phyloP scores from a whole-genome alignment of 1,140 invertebrate species.

The Drosophila tsacasi region DNA sequence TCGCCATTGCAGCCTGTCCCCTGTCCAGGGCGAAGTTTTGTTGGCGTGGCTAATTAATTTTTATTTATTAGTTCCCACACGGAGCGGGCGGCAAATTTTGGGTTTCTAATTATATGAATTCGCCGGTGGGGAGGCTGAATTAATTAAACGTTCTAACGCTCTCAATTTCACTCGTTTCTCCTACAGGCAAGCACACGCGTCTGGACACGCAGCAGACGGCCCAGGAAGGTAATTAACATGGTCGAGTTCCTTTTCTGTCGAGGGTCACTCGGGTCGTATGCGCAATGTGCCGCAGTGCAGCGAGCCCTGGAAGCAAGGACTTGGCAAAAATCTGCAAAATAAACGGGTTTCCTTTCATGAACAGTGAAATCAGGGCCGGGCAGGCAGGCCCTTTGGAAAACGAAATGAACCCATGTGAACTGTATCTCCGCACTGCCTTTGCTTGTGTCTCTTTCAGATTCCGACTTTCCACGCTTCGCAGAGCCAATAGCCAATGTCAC shows the following conservation, averaged over 20 bases:
- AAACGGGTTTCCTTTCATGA: slow-evolving; percentile 4
- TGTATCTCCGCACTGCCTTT: neutral
- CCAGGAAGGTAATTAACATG: slow-evolving; percentile 77
- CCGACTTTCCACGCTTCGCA: slow-evolving; percentile 91
- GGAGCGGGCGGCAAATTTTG: slow-evolving; percentile 39
- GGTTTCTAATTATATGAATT: slow-evolving; percentile 61
- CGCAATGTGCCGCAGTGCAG: slow-evolving; percentile 64
- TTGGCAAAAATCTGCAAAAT: slow-evolving; percentile 18
- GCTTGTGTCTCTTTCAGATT: slow-evolving; percentile 84
- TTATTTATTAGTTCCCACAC: slow-evolving; percentile 71
- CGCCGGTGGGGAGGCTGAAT: slow-evolving; percentile 38
- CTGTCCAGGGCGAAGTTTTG: slow-evolving; percentile 50
- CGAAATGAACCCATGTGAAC: slow-evolving; percentile 28
- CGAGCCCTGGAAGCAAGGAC: slow-evolving; percentile 11
- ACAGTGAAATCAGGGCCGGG: slow-evolving; percentile 17
- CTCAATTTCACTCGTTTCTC: slow-evolving; percentile 29
- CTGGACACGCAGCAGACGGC: slow-evolving; percentile 76
- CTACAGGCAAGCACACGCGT: slow-evolving; percentile 72
- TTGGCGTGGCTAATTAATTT: slow-evolving; percentile 76
- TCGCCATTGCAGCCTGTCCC: slow-evolving; percentile 22
- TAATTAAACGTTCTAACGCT: slow-evolving; percentile 72
- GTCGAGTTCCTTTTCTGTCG: slow-evolving; percentile 23
- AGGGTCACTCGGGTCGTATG: slow-evolving; percentile 42
- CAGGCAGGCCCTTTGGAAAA: slow-evolving; percentile 36
- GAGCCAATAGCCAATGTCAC: slow-evolving; percentile 97